A percentile compares a stretch with the other conserved stretches of the same genome.
These are phyloP conservation scores for Bathynomus jamesi DNA, from an alignment of 1,140 invertebrate genomes.

Conservation along the genomic window DNA sequence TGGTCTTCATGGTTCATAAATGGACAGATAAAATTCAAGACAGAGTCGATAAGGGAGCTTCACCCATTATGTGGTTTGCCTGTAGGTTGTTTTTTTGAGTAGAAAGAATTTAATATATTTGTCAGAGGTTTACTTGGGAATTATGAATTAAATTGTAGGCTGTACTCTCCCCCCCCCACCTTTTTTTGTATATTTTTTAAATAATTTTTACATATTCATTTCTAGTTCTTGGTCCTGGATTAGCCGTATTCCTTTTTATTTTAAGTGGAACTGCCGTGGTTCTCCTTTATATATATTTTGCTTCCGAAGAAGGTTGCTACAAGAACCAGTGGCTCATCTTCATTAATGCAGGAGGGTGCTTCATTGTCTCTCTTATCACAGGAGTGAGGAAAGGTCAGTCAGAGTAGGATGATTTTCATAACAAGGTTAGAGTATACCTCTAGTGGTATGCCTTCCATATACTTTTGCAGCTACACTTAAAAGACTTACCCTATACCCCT, in stretches of 20 bases:
- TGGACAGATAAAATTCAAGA: constrained; percentile 47
- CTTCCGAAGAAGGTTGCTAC: constrained; percentile 38
- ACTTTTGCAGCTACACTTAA: too few relatives aligned
- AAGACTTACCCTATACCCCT: too few relatives aligned
- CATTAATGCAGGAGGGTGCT: constrained; percentile 39
- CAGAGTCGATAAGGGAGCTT: constrained; percentile 48
- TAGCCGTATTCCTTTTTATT: neutral
- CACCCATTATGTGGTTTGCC: constrained; percentile 47
- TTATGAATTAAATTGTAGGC: neutral
- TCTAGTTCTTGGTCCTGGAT: neutral
- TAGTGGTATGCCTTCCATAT: too few relatives aligned
- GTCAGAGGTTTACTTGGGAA: neutral
- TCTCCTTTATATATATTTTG: constrained; percentile 40
- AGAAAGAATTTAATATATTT: neutral
- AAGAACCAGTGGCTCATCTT: constrained; percentile 41
- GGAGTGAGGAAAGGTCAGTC: constrained; percentile 35
- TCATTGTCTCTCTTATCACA: constrained; percentile 40
- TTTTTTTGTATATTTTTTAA: constrained; percentile 23
- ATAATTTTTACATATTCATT: neutral
- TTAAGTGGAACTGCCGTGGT: constrained; percentile 29
- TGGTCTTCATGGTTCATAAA: constrained; percentile 53
- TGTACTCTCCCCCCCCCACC: neutral
- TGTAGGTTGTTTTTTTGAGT: constrained; percentile 41
- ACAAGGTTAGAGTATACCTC: too few relatives aligned
- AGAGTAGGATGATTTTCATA: too few relatives aligned